Conservation (phyloP, 1,140 invertebrate species). For the Daktulosphaira vitifoliae region DNA sequence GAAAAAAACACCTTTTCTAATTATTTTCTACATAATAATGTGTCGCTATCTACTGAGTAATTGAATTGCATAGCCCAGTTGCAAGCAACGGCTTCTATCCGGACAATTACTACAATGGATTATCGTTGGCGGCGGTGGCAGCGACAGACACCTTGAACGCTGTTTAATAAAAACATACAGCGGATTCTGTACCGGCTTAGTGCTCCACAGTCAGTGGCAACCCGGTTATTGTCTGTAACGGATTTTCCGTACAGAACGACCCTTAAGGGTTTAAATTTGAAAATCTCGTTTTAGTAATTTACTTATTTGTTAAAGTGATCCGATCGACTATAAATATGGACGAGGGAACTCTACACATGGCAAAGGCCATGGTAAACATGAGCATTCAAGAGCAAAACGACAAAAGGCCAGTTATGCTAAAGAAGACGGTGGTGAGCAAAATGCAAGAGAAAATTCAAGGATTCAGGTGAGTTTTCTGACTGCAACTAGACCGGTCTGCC, state of each 20-base stretch:
- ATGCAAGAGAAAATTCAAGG: slow-evolving; percentile 45
- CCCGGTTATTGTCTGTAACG: slow-evolving; percentile 27
- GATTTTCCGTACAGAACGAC: background rate
- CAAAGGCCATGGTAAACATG: slow-evolving; percentile 51
- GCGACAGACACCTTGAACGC: slow-evolving; percentile 16
- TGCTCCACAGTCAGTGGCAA: slow-evolving; percentile 16
- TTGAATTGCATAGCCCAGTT: background rate
- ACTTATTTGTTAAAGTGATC: too few relatives aligned
- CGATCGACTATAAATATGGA: slow-evolving; percentile 46
- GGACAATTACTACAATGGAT: background rate
- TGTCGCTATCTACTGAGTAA: too few relatives aligned
- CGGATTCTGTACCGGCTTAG: slow-evolving; percentile 22
- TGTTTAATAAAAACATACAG: slow-evolving; percentile 1
- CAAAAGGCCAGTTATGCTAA: slow-evolving; percentile 33
- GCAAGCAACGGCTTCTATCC: background rate
- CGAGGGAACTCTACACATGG: slow-evolving; percentile 56
- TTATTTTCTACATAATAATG: too few relatives aligned
- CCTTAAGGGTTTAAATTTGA: too few relatives aligned
- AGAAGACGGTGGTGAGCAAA: slow-evolving; percentile 41
- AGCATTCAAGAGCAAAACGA: slow-evolving; percentile 37
- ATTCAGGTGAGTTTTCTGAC: slow-evolving; percentile 42
- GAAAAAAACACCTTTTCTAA: too few relatives aligned
- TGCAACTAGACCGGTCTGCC: too few relatives aligned
- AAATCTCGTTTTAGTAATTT: too few relatives aligned
- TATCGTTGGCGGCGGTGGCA: background rate